phyloP scores from a whole-genome alignment of 2,113 vertebrate species.

The Rana temporaria region DNA sequence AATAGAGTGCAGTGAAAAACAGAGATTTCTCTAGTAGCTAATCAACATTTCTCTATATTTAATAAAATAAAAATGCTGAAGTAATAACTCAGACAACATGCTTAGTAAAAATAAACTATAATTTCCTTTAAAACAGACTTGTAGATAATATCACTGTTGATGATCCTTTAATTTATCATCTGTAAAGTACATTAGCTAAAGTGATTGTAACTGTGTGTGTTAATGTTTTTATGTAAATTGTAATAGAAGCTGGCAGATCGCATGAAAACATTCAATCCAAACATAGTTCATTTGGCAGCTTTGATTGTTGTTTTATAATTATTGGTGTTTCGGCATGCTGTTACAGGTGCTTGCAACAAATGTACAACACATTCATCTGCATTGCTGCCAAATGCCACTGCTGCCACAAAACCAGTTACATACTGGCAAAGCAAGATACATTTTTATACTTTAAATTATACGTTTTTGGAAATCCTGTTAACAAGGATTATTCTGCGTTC shows the following conservation, averaged over 20 bases:
- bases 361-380: constrained; percentile 13
- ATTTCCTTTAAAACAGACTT: too few species aligned
- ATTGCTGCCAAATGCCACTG: constrained; percentile 7
- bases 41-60: too few species aligned
- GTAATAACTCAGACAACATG: too few species aligned
- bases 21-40: too few species aligned
- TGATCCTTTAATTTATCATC: too few species aligned
- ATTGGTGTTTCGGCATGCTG: constrained; percentile 9
- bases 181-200: too few species aligned
- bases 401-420: neutral
- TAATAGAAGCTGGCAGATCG: neutral
- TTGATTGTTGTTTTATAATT: constrained; percentile 1
- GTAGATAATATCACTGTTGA: too few species aligned
- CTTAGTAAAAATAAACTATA: too few species aligned
- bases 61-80: too few species aligned
- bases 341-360: constrained; percentile 30
- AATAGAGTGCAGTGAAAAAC: too few species aligned
- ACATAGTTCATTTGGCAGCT: neutral
- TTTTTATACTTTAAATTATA: neutral
- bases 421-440: neutral
- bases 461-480: neutral
- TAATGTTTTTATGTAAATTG: neutral
- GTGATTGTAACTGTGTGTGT: neutral
- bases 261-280: neutral
- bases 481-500: neutral